A percentile compares a stretch with the other conserved stretches of the same genome.
Evolutionary conservation across 2,888 invertebrate genomes (phyloP).

Genomic region (Callinectes sapidus): DNA sequence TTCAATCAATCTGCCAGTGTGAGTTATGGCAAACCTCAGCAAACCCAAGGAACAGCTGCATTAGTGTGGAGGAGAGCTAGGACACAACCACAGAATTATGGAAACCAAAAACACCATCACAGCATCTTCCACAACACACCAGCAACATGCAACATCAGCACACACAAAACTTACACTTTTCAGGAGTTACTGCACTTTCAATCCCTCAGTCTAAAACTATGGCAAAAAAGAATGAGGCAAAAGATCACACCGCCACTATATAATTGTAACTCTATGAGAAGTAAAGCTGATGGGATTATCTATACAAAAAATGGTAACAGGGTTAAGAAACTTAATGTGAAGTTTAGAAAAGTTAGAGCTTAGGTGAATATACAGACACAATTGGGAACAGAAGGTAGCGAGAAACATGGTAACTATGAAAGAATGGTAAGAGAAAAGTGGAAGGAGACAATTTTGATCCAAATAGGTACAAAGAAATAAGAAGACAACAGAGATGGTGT

Average conservation of each 20-base stretch:
- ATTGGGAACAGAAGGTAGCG: not conserved
- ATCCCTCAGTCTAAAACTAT: not conserved
- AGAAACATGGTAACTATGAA: not conserved
- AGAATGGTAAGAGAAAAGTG: not conserved
- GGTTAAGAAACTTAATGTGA: not conserved
- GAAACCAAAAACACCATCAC: not conserved
- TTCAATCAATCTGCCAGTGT: not conserved
- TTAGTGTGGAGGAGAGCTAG: not conserved
- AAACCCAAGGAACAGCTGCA: not conserved
- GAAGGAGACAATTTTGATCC: not conserved
- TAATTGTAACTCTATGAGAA: not conserved
- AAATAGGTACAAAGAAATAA: not conserved
- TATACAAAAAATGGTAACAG: not conserved
- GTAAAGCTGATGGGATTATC: not conserved
- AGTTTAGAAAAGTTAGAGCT: not conserved
- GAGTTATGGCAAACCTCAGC: not conserved
- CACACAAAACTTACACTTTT: constrained; percentile 22
- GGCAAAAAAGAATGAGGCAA: not conserved
- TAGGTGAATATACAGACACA: not conserved
- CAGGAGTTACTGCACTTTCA: not conserved
- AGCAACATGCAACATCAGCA: not conserved
- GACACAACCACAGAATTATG: not conserved
- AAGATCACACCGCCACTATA: not conserved
- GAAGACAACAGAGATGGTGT: not conserved
- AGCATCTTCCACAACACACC: not conserved